Evolutionary conservation across 2,113 vertebrate species (phyloP), one percentile per base, ranked within the genome.

Genomic region (Stegostoma tigrinum): DNA sequence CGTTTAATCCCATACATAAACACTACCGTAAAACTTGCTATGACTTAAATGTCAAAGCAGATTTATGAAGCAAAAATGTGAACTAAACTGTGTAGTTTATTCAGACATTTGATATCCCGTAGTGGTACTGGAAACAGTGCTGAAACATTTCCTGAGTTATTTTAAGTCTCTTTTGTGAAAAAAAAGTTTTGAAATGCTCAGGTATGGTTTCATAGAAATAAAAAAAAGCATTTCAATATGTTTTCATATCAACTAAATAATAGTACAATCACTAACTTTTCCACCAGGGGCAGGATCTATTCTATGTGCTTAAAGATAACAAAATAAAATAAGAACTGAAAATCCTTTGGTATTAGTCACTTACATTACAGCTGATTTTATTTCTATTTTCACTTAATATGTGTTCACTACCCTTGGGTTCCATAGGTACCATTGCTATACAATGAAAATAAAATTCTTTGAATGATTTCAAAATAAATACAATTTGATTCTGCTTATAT

Each of bases 11-110:
- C 67, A 42, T 68, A 67, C 45, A 95, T 95, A 75, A 75, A 95
- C 94, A 95, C 94, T 30, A 52, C 67, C 45, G 68, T 72, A 72
- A 95, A 48, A 72, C 30, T 30, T 52, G 42, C 45, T 14, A 45
- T 95, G 68, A 95, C 45, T 72, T 48, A 95, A 72, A 95, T 75
- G 94, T 95, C 94, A 95, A 72, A 52, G 45, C 94, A 95, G 68
- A 95, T 95, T 94, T 52, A 95, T 95, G 27, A 42, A 83, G 68
- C 68, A 17, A 30, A 72, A 93, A 95, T 17, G 30, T 19, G 24
- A 95, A 72, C 21, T 45, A 70, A 52, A 72, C 68, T 95, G 64
- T 94, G 34, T 8, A 27, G 64, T 68, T 94, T 45, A 94, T 45
- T 3, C n/a, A 68, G 91, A 68, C 64, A 94, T 45, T 38, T 21